Conservation (phyloP, 2,797 vertebrate species). For the Mus caroli region DNA sequence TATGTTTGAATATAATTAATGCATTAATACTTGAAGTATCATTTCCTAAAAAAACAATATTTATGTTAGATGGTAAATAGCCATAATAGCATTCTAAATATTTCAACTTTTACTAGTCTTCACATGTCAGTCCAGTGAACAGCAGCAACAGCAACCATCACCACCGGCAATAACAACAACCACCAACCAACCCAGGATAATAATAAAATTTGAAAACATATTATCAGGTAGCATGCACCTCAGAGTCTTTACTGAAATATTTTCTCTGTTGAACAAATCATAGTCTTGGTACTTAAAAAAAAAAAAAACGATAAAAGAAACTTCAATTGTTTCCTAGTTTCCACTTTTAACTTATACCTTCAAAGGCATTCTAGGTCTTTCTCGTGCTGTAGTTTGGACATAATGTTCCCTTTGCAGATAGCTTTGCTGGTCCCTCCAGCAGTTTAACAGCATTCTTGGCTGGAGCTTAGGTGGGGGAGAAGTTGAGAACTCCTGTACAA, state of each 20-base stretch:
- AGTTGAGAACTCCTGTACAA: neutral
- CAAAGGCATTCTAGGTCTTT: neutral
- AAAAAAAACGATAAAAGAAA: neutral
- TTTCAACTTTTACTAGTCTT: neutral
- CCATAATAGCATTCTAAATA: neutral
- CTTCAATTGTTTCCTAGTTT: neutral
- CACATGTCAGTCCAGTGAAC: neutral
- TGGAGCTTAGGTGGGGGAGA: neutral
- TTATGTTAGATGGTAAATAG: neutral
- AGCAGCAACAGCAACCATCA: neutral
- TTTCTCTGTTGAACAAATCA: neutral
- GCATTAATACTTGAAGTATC: neutral
- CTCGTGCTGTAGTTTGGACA: neutral
- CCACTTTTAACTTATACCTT: neutral
- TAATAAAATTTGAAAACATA: neutral
- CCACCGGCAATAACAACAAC: neutral
- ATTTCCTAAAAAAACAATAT: slow-evolving; percentile 20
- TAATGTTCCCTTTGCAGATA: neutral
- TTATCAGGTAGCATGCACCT: neutral
- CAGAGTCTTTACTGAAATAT: slow-evolving; percentile 4
- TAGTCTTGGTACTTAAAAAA: neutral
- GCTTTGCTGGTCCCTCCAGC: neutral
- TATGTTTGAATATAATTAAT: slow-evolving; percentile 11
- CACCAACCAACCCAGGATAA: neutral
- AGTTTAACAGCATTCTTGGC: neutral